A percentile compares a stretch with the other conserved stretches of the same genome.
These are phyloP conservation scores for Melieria picta DNA, from an alignment of 2,888 invertebrate species.

Conservation along the genomic window DNA sequence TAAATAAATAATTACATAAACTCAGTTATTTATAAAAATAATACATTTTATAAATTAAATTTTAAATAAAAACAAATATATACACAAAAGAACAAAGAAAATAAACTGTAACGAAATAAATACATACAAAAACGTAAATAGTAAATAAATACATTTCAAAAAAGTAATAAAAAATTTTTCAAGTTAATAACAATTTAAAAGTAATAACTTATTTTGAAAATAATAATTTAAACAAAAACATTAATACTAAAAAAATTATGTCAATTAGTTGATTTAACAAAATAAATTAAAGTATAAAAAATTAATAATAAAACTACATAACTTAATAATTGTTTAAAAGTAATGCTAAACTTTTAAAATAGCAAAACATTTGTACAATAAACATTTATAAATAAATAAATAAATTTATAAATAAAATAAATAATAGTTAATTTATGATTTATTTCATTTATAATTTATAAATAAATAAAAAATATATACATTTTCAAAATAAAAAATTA, in stretches of 20 bases:
- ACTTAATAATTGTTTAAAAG: conserved; percentile 5
- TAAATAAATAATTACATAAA: too few relatives aligned
- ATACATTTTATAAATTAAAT: background rate
- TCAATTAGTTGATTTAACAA: background rate
- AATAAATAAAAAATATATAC: background rate
- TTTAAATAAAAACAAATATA: background rate
- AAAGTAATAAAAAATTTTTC: background rate
- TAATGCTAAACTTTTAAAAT: background rate
- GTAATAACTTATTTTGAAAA: background rate
- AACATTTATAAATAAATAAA: background rate
- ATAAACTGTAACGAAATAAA: background rate
- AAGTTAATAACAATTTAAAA: background rate
- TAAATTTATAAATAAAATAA: background rate
- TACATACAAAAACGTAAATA: background rate
- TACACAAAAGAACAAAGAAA: background rate
- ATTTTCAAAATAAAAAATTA: too few relatives aligned
- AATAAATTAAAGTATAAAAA: background rate
- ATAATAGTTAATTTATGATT: background rate
- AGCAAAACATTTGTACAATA: background rate
- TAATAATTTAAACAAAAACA: background rate
- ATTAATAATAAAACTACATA: conserved; percentile 1
- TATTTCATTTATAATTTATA: background rate
- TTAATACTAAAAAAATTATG: background rate
- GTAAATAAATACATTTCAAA: background rate
- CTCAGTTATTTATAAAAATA: too few relatives aligned